phyloP scores from a whole-genome alignment of 1,140 invertebrate species.

The Caenorhabditis latens region DNA sequence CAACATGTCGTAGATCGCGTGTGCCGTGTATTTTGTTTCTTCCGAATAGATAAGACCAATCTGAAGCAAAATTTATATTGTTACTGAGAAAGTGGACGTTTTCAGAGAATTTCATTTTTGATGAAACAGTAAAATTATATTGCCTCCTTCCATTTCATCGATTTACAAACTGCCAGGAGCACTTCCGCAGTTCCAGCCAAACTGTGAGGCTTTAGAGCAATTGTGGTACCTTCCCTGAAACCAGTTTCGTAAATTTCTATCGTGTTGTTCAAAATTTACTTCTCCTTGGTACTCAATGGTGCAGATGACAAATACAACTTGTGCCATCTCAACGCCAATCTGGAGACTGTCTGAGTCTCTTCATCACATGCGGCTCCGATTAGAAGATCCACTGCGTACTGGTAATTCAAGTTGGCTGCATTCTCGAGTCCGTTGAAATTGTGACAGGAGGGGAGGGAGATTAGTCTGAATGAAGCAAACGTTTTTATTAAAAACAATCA shows the following conservation, averaged over 20 bases:
- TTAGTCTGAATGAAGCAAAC: conserved; percentile 20
- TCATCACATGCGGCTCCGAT: conserved; percentile 53
- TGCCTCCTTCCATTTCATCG: conserved; percentile 47
- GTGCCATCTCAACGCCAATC: conserved; percentile 1
- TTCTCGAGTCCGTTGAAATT: conserved; percentile 58
- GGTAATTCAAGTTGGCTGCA: conserved; percentile 34
- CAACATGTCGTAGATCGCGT: conserved; percentile 50
- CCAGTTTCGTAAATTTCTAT: too few relatives aligned
- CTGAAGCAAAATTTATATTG: neutral
- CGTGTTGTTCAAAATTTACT: neutral
- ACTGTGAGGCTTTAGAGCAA: conserved; percentile 24
- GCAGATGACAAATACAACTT: conserved; percentile 1
- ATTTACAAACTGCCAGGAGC: conserved; percentile 16
- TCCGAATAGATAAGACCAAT: conserved; percentile 36
- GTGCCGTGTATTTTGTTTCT: conserved; percentile 38
- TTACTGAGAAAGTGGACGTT: too few relatives aligned
- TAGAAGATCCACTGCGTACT: conserved; percentile 37
- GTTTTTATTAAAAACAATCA: neutral
- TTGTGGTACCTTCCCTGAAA: conserved; percentile 31
- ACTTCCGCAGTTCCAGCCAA: conserved; percentile 48
- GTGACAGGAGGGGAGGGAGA: conserved; percentile 56
- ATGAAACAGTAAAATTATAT: neutral
- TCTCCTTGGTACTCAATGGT: conserved; percentile 29
- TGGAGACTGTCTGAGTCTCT: conserved; percentile 33
- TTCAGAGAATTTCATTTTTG: too few relatives aligned